Evolutionary conservation across 2,888 invertebrate species (phyloP), one percentile per base, ranked within the genome.

Genomic region (Drosophila differens): DNA sequence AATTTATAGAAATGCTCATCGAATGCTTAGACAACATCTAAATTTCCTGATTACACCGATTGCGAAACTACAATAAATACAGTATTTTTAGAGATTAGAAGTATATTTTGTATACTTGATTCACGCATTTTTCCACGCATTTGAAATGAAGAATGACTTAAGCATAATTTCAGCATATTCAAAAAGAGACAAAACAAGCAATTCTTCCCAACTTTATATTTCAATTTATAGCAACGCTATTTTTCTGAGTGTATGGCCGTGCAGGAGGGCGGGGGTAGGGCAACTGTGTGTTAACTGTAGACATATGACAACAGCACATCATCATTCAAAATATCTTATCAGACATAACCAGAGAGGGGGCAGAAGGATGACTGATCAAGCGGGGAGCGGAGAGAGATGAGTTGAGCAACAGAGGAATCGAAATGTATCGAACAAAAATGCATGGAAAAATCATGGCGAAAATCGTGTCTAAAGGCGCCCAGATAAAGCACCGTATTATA

Each of bases 281-380:
- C 47, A n/a, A 39, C 28, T 12, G 74, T 19, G 69, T 57, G 76
- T 67, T 55, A 76, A 67, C 68, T 68, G 66, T 68, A 76, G 76
- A 76, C 89, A 74, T 76, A 75, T 85, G 89, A 86, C 86, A 90
- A 77, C 76, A 77, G 83, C 89, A 91, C 91, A 91, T 91, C 90
- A 90, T 90, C 91, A 90, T 91, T 91, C 91, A 91, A 91, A 90
- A 83, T 91, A 89, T 86, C 90, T 90, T 90, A 91, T 91, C 90
- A 82, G 72, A 63, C 49, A 39, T 25, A 30, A 28, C 9, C 37
- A 70, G 65, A 25, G 62, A 52, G 57, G 44, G 35, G 9, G 37
- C 57, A 28, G 39, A 12, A 30, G 58, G 58, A 58, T 32, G 14
- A 25, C 52, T 52, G 60, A 61, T 54, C 61, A 61, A 28, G n/a